Percentiles rank a stretch among this genome's conserved stretches.
These are phyloP conservation scores for Scortum barcoo DNA, from an alignment of 2,113 vertebrate genomes.

Conservation along the genomic window DNA sequence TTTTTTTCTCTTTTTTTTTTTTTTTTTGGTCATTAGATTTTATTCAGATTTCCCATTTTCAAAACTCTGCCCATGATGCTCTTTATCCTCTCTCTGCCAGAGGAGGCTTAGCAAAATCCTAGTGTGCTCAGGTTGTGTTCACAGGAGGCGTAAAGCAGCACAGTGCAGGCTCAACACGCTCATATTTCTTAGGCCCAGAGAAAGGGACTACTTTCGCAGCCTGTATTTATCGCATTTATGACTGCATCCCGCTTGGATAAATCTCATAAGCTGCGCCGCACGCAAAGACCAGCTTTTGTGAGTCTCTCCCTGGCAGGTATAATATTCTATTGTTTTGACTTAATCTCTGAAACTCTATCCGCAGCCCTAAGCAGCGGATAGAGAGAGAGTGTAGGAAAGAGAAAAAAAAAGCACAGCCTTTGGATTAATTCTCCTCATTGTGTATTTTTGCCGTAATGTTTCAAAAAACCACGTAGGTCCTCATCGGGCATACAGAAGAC, in stretches of 20 bases:
- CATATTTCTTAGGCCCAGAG: slow-evolving; percentile 33
- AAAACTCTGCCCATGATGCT: not conserved
- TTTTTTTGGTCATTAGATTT: slow-evolving; percentile 29
- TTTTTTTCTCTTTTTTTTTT: slow-evolving; percentile 12
- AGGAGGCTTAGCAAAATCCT: slow-evolving; percentile 40
- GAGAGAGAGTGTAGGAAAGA: slow-evolving; percentile 6
- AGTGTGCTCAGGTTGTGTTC: slow-evolving; percentile 48
- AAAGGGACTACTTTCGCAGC: slow-evolving; percentile 17
- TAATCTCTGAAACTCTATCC: slow-evolving; percentile 63
- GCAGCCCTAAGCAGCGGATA: slow-evolving; percentile 28
- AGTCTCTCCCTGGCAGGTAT: slow-evolving; percentile 42
- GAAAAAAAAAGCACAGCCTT: not conserved
- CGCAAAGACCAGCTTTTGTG: slow-evolving; percentile 57
- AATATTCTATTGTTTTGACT: slow-evolving; percentile 64
- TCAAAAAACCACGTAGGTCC: slow-evolving; percentile 32
- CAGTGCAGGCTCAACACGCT: slow-evolving; percentile 31
- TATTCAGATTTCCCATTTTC: slow-evolving; percentile 28
- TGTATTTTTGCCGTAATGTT: slow-evolving; percentile 40
- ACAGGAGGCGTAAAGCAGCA: slow-evolving; percentile 43
- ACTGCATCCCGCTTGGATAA: slow-evolving; percentile 43
- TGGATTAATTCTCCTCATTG: slow-evolving; percentile 50
- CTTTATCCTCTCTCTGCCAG: slow-evolving; percentile 28
- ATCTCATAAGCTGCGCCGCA: slow-evolving; percentile 56
- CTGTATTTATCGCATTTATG: slow-evolving; percentile 60
- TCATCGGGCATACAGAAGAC: slow-evolving; percentile 21